phyloP scores from a whole-genome alignment of 2,888 invertebrate species.

The Ennomos fuscantarius region DNA sequence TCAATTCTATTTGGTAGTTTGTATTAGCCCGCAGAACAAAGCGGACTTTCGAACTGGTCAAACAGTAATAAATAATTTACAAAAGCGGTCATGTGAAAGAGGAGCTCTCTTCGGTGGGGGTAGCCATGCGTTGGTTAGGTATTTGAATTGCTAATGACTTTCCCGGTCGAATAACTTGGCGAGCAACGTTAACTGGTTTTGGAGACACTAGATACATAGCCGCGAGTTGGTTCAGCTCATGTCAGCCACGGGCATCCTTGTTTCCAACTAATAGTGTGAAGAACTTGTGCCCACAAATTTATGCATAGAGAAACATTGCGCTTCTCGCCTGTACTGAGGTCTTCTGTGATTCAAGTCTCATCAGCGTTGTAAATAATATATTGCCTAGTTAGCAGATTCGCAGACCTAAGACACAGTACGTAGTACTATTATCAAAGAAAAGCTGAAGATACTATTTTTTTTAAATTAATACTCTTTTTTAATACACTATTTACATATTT shows the following conservation, averaged over 20 bases:
- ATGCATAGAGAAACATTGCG: conserved; percentile 32
- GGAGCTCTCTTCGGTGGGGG: conserved; percentile 65
- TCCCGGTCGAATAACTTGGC: conserved; percentile 70
- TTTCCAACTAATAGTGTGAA: conserved; percentile 33
- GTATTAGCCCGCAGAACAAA: conserved; percentile 68
- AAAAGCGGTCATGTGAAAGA: conserved; percentile 79
- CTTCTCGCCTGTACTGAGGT: conserved; percentile 2
- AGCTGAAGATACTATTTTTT: too few relatives aligned
- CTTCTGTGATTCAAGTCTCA: background rate
- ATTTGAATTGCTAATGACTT: conserved; percentile 82
- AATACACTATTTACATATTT: too few relatives aligned
- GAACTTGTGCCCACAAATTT: conserved; percentile 31
- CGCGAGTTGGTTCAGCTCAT: conserved; percentile 49
- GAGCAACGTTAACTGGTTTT: conserved; percentile 63
- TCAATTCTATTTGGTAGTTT: conserved; percentile 60
- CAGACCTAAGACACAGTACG: background rate
- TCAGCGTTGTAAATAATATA: conserved; percentile 7
- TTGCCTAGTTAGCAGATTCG: background rate
- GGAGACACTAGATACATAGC: conserved; percentile 60
- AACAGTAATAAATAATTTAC: conserved; percentile 81
- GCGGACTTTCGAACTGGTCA: conserved; percentile 69
- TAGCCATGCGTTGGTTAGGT: conserved; percentile 71
- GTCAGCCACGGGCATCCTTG: conserved; percentile 35
- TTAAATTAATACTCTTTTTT: too few relatives aligned
- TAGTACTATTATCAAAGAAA: background rate